Conservation (phyloP, 2,113 vertebrate genomes). For the Oreochromis aureus region DNA sequence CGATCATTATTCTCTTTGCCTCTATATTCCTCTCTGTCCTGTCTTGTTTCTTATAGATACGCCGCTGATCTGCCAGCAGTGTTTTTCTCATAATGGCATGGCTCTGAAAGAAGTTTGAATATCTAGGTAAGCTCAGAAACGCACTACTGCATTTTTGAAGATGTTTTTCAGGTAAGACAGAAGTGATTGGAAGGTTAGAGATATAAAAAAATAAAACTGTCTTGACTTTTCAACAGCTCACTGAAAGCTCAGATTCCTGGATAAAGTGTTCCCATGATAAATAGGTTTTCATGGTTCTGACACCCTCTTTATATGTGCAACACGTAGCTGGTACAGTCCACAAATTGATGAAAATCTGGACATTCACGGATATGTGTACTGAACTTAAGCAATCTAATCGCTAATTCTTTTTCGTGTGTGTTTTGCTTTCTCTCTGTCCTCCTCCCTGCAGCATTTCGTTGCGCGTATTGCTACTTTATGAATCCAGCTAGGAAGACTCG, state of each 20-base stretch:
- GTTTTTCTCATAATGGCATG: constrained; percentile 98
- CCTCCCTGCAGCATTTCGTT: constrained; percentile 82
- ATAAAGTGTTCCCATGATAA: not conserved
- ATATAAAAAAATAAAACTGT: fast-evolving
- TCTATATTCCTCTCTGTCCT: not conserved
- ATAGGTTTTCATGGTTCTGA: not conserved
- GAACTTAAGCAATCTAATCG: fast-evolving
- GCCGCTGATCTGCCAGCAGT: constrained; percentile 96
- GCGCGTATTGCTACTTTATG: constrained; percentile 95
- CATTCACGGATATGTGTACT: not conserved
- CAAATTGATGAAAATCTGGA: not conserved
- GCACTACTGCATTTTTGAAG: not conserved
- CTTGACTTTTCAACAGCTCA: not conserved
- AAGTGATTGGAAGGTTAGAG: not conserved
- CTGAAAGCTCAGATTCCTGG: not conserved
- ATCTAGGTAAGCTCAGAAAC: constrained; percentile 80
- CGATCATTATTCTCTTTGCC: not conserved
- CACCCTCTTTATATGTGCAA: not conserved
- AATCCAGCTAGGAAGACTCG: constrained; percentile 95
- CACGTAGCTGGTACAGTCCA: not conserved
- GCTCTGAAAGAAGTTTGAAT: constrained; percentile 96
- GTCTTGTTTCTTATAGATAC: constrained; percentile 71
- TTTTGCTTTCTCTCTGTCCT: not conserved
- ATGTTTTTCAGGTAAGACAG: not conserved
- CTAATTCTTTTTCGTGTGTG: not conserved